Base-by-base conservation (phyloP, 1,140 invertebrate species). In the Pseudachorutes palmiensis region DNA sequence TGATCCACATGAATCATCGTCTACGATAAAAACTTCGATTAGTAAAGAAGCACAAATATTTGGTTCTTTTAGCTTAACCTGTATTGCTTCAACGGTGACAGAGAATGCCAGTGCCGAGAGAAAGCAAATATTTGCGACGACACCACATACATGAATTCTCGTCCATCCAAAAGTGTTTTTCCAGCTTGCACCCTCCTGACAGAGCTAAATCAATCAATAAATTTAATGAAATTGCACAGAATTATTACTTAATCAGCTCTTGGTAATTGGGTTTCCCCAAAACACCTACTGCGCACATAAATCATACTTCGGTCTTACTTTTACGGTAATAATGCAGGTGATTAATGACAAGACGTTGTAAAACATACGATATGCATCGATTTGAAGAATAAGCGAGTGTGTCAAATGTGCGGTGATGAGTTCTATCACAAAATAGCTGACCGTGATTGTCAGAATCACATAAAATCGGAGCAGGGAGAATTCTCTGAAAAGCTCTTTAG, bases 101-200 rank as follows among this genome's bases (percentile, higher is more conserved):
- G 90, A 90, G 72, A 94, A 90, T 55, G 88, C 88, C 32, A 94
- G 84, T 0, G 92, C 92, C 1, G 86, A 85, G 64, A 94, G 81
- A 68, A 94, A 88, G 92, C 86, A 75, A 87, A 90, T 45, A 88
- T 89, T n/a, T 87, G 85, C 14, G 92, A 78, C 80, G 88, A 87
- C 51, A 86, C 88, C 2, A 93, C 78, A 65, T 0, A 94, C 87
- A 74, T 94, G 90, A 30, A 93, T 88, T 62, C 92, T 82, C 0
- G 90, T 89, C 91, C 91, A 95, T 1, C 92, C 92, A 70, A 95
- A 95, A 0, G 91, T 95, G 76, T 93, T 93, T 51, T 86, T 86
- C 66, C 93, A 81, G 65, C 84, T 83, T 28, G 48, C 2, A 14
- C 41, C 64, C 59, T 63, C 55, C 9, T 57, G 68, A 19, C 68